These are phyloP conservation scores for Alces alces DNA, from an alignment of 2,113 vertebrate genomes.

Conservation along the genomic window DNA sequence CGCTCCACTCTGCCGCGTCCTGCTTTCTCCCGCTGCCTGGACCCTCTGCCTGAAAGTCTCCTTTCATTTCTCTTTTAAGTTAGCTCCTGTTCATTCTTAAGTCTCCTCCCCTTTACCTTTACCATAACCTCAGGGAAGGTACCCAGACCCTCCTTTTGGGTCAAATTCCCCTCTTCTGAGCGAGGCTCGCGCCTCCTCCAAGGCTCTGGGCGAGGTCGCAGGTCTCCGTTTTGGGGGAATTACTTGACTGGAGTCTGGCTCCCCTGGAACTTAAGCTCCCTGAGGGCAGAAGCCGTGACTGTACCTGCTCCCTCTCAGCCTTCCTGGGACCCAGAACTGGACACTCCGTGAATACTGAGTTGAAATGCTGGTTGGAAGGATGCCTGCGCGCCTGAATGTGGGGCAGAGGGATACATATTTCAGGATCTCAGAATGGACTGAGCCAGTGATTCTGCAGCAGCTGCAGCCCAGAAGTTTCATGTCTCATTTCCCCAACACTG, in stretches of 20 bases:
- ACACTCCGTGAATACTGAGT: neutral
- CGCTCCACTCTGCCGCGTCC: too few relatives aligned
- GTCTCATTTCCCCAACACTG: neutral
- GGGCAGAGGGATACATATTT: neutral
- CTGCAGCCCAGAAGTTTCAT: neutral
- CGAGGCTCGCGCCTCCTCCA: neutral
- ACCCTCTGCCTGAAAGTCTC: neutral
- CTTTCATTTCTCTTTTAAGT: neutral
- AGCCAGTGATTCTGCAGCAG: neutral
- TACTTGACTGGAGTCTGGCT: neutral
- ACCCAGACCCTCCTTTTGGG: neutral
- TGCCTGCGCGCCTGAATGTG: neutral
- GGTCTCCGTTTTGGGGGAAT: neutral
- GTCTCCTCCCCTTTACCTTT: neutral
- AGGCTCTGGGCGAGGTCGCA: neutral
- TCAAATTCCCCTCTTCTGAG: neutral
- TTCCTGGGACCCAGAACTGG: neutral
- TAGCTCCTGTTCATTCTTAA: too few relatives aligned
- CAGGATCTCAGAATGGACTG: neutral
- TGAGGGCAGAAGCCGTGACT: neutral
- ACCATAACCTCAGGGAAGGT: neutral
- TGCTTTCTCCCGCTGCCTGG: neutral
- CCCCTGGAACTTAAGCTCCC: neutral
- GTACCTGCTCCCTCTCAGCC: neutral
- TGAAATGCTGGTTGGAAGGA: neutral